These are phyloP conservation scores for Ommatoiulus sabulosus DNA, from an alignment of 2,888 invertebrate species.

Conservation along the genomic window DNA sequence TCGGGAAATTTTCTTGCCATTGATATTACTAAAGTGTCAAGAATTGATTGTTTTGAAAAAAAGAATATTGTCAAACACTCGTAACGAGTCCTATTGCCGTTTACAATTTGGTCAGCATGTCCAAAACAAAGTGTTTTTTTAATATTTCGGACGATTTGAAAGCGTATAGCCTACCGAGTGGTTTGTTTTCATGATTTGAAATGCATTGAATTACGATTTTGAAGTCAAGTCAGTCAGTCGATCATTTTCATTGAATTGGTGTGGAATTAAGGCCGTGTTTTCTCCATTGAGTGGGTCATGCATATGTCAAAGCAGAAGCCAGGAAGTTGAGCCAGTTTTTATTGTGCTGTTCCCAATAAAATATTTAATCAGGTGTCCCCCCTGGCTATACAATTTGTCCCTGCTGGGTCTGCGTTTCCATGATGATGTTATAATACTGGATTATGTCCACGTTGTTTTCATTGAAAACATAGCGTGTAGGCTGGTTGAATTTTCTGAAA, in stretches of 20 bases:
- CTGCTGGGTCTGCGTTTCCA: conserved; percentile 24
- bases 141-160: not conserved
- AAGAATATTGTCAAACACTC: too few relatives aligned
- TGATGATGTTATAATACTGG: conserved; percentile 47
- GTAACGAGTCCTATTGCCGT: not conserved
- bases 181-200: not conserved
- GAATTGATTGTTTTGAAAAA: too few relatives aligned
- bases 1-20: too few relatives aligned
- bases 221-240: too few relatives aligned
- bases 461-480: conserved; percentile 49
- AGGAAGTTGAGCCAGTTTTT: conserved; percentile 53
- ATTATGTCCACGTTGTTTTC: conserved; percentile 49
- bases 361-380: conserved; percentile 53
- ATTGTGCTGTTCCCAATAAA: conserved; percentile 44
- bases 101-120: not conserved
- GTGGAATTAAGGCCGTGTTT: not conserved
- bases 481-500: conserved; percentile 23
- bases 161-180: not conserved
- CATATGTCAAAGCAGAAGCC: not conserved
- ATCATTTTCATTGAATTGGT: not conserved
- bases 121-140: not conserved
- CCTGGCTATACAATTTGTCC: conserved; percentile 39
- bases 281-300: not conserved
- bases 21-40: too few relatives aligned
- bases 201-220: too few relatives aligned